Percentiles rank a stretch among this genome's conserved stretches.
Conservation (phyloP, 2,113 vertebrate genomes). For the Irena cyanogastra region DNA sequence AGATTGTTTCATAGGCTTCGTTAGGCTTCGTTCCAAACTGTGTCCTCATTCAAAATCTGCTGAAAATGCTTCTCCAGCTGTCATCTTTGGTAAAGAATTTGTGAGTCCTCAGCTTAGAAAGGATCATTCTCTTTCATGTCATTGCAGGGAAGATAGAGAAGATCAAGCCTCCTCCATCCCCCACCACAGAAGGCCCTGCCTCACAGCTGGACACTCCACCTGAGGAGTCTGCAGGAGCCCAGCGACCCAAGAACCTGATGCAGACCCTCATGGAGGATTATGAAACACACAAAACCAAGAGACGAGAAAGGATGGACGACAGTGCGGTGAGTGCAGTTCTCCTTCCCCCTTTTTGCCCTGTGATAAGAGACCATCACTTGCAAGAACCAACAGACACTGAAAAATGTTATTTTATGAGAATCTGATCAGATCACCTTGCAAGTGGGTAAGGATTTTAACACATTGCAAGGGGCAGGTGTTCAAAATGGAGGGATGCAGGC, state of each 20-base stretch:
- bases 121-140: conserved; percentile 48
- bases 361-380: accelerated
- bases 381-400: not conserved
- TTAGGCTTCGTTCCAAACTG: not conserved
- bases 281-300: conserved; percentile 93
- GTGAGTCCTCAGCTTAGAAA: conserved; percentile 40
- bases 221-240: conserved; percentile 83
- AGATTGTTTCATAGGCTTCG: not conserved
- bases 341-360: not conserved
- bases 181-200: conserved; percentile 82
- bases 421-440: not conserved
- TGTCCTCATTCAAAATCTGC: not conserved
- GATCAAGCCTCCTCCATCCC: conserved; percentile 84
- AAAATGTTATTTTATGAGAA: not conserved
- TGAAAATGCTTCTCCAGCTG: not conserved
- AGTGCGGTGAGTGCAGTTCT: conserved; percentile 73
- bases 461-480: not conserved
- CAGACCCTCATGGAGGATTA: conserved; percentile 98
- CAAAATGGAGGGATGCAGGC: not conserved
- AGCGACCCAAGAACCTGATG: conserved; percentile 93
- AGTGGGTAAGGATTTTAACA: not conserved
- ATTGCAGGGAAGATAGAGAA: conserved; percentile 95
- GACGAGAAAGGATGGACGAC: conserved; percentile 90
- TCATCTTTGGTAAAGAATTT: not conserved
- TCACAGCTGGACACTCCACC: conserved; percentile 74